Evolutionary conservation across 2,797 vertebrate genomes (phyloP).

Genomic region (Orientallactaga sibirica): DNA sequence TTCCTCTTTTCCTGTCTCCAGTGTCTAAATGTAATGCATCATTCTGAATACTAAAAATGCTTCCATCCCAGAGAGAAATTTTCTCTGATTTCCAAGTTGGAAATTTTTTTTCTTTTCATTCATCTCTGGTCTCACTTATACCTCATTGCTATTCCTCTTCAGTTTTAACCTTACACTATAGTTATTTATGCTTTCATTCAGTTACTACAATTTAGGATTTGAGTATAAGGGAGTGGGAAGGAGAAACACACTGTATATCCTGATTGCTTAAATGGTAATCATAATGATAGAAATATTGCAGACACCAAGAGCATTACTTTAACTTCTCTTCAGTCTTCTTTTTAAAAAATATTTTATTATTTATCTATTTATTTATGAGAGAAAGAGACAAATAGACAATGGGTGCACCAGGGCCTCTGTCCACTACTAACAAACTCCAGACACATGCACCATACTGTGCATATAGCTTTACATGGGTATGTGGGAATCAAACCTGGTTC

Average conservation of each 20-base stretch:
- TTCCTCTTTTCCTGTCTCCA: neutral
- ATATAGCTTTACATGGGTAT: too few species aligned
- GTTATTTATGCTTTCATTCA: neutral
- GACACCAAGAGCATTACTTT: neutral
- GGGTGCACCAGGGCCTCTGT: too few species aligned
- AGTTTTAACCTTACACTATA: neutral
- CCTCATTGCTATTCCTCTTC: neutral
- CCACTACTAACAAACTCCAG: too few species aligned
- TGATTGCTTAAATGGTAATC: neutral
- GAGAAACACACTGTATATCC: neutral
- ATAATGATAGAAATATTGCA: neutral
- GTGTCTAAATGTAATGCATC: neutral
- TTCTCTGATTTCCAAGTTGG: neutral
- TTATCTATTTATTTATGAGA: too few species aligned
- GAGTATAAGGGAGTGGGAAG: neutral
- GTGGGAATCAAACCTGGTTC: too few species aligned
- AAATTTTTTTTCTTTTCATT: neutral
- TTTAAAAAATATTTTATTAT: too few species aligned
- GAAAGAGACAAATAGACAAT: too few species aligned
- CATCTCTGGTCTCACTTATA: neutral
- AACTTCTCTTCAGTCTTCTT: neutral
- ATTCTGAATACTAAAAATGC: constrained; percentile 1
- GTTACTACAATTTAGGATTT: neutral
- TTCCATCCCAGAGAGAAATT: neutral
- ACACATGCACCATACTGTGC: too few species aligned